These are phyloP conservation scores for Xenopus tropicalis DNA, from an alignment of 2,113 vertebrate species.

Conservation along the genomic window DNA sequence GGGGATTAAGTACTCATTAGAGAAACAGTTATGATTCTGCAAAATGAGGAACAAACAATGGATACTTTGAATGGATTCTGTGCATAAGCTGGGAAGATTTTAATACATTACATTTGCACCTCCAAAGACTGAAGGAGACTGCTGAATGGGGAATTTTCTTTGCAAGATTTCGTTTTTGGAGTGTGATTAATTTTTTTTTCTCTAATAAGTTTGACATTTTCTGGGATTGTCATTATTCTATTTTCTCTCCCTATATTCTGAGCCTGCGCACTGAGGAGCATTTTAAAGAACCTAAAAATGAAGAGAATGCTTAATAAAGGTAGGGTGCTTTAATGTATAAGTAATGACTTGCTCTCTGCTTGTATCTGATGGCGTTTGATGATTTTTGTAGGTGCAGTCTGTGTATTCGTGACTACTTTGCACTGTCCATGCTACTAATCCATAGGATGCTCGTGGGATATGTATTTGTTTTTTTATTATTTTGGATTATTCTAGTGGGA, in stretches of 20 bases:
- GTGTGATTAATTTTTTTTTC: slow-evolving; percentile 17
- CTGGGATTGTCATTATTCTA: slow-evolving; percentile 16
- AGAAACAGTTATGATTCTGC: slow-evolving; percentile 12
- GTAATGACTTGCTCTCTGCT: not conserved
- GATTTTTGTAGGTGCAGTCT: not conserved
- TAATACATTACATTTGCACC: not conserved
- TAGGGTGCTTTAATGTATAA: slow-evolving; percentile 6
- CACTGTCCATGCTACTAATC: not conserved
- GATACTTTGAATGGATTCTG: slow-evolving; percentile 19
- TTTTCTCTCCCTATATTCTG: not conserved
- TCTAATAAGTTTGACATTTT: slow-evolving; percentile 23
- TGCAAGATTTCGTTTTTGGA: slow-evolving; percentile 13
- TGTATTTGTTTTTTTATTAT: too few relatives aligned
- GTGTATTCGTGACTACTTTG: not conserved
- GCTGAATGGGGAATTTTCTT: slow-evolving; percentile 20
- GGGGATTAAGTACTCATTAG: not conserved
- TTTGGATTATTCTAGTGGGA: not conserved
- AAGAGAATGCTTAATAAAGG: slow-evolving; percentile 17
- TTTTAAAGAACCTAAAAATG: slow-evolving; percentile 12
- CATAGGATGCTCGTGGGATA: too few relatives aligned
- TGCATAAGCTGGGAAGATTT: slow-evolving; percentile 15
- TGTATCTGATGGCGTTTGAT: not conserved
- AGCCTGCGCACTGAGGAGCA: slow-evolving; percentile 3
- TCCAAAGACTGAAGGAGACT: slow-evolving; percentile 7
- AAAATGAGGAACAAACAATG: slow-evolving; percentile 5